Evolutionary conservation across 2,113 vertebrate genomes (phyloP).

Genomic region (Amphiprion percula): DNA sequence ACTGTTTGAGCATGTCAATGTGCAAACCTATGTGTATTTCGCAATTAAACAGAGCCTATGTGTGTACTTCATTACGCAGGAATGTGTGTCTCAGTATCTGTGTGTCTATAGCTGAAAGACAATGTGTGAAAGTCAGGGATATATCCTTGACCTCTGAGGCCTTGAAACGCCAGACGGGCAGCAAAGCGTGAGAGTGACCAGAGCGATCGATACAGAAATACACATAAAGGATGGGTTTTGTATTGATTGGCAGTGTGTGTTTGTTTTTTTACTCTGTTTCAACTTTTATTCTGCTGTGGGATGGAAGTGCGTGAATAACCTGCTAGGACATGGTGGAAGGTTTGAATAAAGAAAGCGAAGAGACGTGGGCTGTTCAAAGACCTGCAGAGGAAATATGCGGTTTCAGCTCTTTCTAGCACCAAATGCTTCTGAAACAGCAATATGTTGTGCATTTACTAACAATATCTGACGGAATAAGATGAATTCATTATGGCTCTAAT

Average conservation of each 20-base stretch:
- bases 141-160: conserved; percentile 44
- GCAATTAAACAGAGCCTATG: not conserved
- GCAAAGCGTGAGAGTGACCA: conserved; percentile 47
- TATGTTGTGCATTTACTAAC: conserved; percentile 21
- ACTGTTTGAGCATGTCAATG: not conserved
- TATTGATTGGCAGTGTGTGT: conserved; percentile 41
- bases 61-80: not conserved
- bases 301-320: conserved; percentile 40
- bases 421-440: conserved; percentile 7
- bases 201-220: conserved; percentile 59
- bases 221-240: conserved; percentile 22
- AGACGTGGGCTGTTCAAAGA: conserved; percentile 37
- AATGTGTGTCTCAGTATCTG: conserved; percentile 6
- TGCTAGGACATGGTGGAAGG: conserved; percentile 7
- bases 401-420: conserved; percentile 32
- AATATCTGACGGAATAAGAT: conserved; percentile 44
- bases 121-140: conserved; percentile 44
- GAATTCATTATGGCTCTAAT: conserved; percentile 54
- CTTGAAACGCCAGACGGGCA: conserved; percentile 46
- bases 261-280: conserved; percentile 26
- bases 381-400: conserved; percentile 27
- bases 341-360: not conserved
- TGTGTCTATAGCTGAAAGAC: conserved; percentile 46
- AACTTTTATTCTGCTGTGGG: conserved; percentile 45
- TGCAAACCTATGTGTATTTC: not conserved